Evolutionary conservation across 2,888 invertebrate species (phyloP), one percentile per base, ranked within the genome.

Genomic region (Panzeria rudis): DNA sequence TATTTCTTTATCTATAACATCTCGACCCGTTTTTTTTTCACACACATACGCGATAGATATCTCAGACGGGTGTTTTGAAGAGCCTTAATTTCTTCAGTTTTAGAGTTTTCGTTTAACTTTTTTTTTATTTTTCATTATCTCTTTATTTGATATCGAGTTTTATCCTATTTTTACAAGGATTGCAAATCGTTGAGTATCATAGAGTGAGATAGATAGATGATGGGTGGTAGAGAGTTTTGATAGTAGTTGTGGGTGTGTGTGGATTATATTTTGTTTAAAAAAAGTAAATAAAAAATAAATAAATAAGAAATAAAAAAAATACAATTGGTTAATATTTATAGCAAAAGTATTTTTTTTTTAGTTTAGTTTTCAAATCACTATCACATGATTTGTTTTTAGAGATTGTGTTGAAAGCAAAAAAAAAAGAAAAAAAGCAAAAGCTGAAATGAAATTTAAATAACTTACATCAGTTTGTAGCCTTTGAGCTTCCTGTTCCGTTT

Each of bases 401-500:
- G 8, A 17, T 62, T 68, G 61, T 73, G 66, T 73, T 17, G 7
- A 23, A 59, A 41, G 23, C 59, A 35, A 41, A 50, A 52, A 9
- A 59, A 11, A 44, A 6, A 41, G 32, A 44, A 17, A 50, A 44
- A 76, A 38, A 41, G 11, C 38, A 52, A 54, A 79, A 79, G 71
- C 71, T 44, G 23, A 32, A 73, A 72, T 69, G 69, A 54, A 72
- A 72, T 59, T 73, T 44, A 59, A 84, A 76, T 50, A 86, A 93
- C 93, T 92, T 91, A 95, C 95, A 93, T 96, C 96, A 88, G 94
- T 94, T 89, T 95, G 95, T 88, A 96, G 94, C 89, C 95, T 93
- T 90, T 95, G 95, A 20, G 97, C 97, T 93, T 97, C 97, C 89
- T 97, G 97, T 92, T 97, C 97, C 71, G 95, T 96, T 93, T 97